Evolutionary conservation across 2,888 invertebrate species (phyloP).

Genomic region (Enoplolaimus lenunculus): DNA sequence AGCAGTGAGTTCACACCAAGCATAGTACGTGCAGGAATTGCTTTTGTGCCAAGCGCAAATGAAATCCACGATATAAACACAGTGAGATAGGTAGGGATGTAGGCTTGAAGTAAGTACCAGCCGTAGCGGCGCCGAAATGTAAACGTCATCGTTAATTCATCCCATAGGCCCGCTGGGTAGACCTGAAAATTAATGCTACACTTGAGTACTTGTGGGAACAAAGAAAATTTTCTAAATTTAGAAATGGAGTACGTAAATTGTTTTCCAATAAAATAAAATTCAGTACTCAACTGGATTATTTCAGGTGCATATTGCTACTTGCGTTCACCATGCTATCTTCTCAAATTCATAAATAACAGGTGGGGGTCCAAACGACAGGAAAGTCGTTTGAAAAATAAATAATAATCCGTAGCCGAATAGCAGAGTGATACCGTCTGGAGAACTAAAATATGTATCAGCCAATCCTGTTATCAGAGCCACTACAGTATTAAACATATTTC

Average conservation of each 20-base stretch:
- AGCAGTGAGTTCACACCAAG: conserved; percentile 39
- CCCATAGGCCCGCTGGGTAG: conserved; percentile 39
- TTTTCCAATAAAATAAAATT: no score
- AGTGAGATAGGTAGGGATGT: conserved; percentile 39
- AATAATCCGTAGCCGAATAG: no score
- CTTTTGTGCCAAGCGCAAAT: conserved; percentile 38
- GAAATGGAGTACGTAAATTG: neutral
- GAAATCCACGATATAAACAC: conserved; percentile 41
- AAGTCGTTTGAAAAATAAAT: no score
- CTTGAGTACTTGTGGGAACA: neutral
- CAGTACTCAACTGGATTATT: no score
- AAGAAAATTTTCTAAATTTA: neutral
- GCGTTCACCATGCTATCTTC: no score
- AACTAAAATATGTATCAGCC: no score
- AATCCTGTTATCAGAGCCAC: no score
- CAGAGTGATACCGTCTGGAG: no score
- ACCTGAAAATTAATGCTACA: conserved; percentile 21
- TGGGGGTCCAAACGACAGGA: no score
- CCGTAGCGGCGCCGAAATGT: conserved; percentile 36
- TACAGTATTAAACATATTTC: no score
- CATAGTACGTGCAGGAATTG: conserved; percentile 40
- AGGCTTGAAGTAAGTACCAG: conserved; percentile 39
- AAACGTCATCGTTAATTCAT: conserved; percentile 37
- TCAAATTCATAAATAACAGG: no score
- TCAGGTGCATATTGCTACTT: no score